These are phyloP conservation scores for Macropus fuliginosus DNA, from an alignment of 2,797 vertebrate genomes.

Conservation along the genomic window DNA sequence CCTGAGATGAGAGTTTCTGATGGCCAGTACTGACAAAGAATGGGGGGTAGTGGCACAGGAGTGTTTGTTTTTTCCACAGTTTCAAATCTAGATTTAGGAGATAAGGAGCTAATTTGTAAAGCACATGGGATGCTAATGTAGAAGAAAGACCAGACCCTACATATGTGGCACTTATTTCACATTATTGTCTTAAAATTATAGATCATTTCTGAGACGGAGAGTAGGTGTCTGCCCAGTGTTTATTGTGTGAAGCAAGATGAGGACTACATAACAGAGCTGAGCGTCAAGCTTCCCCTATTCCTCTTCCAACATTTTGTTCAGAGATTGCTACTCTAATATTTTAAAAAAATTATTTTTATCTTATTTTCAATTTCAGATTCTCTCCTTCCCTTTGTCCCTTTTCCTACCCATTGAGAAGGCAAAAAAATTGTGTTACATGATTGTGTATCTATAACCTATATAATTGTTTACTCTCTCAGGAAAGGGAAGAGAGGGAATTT, in stretches of 20 bases:
- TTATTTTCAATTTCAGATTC: not conserved
- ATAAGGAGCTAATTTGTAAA: not conserved
- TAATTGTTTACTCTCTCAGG: not conserved
- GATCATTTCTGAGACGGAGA: not conserved
- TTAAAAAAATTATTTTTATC: not conserved
- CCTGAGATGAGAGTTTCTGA: not conserved
- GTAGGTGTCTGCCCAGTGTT: not conserved
- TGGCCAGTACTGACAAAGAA: not conserved
- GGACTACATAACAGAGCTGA: not conserved
- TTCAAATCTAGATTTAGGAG: not conserved
- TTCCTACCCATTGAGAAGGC: not conserved
- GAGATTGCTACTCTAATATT: not conserved
- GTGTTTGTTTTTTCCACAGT: not conserved
- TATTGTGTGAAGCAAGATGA: not conserved
- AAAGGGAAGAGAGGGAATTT: not conserved
- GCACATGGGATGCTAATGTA: not conserved
- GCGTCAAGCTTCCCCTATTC: not conserved
- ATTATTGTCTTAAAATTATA: not conserved
- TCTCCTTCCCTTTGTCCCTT: not conserved
- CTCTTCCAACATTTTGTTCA: not conserved
- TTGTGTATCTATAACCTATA: not conserved
- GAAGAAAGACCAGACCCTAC: not conserved
- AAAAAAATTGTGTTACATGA: not conserved
- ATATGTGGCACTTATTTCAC: not conserved
- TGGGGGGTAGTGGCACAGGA: not conserved